Conservation (phyloP, 2,113 vertebrate genomes). For the Notechis scutatus region DNA sequence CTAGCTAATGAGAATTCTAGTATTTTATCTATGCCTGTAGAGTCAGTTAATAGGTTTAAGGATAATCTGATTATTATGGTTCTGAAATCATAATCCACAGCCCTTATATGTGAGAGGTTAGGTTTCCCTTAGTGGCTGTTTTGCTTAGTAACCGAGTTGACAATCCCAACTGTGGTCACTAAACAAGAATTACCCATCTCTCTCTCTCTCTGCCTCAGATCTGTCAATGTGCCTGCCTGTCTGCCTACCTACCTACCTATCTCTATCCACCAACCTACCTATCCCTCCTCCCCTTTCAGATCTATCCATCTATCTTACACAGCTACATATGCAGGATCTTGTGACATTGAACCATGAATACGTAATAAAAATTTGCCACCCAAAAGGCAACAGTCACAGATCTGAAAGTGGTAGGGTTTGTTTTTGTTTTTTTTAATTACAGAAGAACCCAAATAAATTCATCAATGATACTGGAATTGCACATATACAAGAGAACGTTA, state of each 20-base stretch:
- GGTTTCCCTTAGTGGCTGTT: not conserved
- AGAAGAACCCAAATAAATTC: not conserved
- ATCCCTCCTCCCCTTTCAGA: too few species aligned
- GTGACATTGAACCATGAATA: not conserved
- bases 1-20: constrained; percentile 13
- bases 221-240: not conserved
- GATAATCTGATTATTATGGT: constrained; percentile 19
- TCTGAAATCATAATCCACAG: not conserved
- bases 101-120: not conserved
- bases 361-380: not conserved
- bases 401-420: not conserved
- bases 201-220: not conserved
- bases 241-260: too few species aligned
- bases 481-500: not conserved
- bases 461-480: not conserved
- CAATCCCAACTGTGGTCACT: not conserved
- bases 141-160: not conserved
- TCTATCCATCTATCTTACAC: not conserved
- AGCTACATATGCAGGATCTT: not conserved
- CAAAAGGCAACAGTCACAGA: not conserved
- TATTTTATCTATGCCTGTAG: not conserved
- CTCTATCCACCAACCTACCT: too few species aligned
- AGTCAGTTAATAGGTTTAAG: constrained; percentile 14
- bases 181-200: not conserved
- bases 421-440: not conserved